phyloP scores from a whole-genome alignment of 2,888 invertebrate species.

The Arge pagana region DNA sequence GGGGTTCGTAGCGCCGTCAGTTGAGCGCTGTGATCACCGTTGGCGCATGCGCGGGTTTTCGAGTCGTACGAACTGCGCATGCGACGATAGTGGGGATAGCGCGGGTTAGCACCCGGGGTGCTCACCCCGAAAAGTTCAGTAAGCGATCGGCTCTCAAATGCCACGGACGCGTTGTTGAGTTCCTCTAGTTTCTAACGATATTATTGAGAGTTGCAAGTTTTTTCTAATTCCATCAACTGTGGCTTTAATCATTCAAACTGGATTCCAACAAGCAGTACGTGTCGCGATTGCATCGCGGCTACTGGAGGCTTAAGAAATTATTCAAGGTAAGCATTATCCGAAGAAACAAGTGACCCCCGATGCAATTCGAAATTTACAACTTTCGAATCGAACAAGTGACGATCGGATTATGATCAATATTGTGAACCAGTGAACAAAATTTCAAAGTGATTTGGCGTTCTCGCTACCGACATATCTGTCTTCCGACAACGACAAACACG shows the following conservation, averaged over 20 bases:
- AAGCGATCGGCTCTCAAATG: slow-evolving; percentile 53
- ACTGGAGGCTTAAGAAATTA: slow-evolving; percentile 56
- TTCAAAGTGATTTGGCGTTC: too few relatives aligned
- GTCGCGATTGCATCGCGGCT: slow-evolving; percentile 59
- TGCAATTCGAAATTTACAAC: too few relatives aligned
- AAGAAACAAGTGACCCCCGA: too few relatives aligned
- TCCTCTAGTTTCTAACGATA: slow-evolving; percentile 21
- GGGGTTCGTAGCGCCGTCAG: slow-evolving; percentile 49
- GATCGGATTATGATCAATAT: too few relatives aligned
- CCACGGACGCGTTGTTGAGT: slow-evolving; percentile 43
- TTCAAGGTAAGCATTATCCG: slow-evolving; percentile 52
- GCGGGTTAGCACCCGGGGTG: slow-evolving; percentile 54
- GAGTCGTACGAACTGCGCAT: slow-evolving; percentile 22
- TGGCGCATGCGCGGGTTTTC: slow-evolving; percentile 36
- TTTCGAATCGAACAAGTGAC: too few relatives aligned
- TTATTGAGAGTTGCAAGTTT: slow-evolving; percentile 27
- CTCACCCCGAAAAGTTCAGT: slow-evolving; percentile 51
- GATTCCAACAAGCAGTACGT: slow-evolving; percentile 58
- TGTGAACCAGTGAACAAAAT: too few relatives aligned
- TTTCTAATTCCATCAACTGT: slow-evolving; percentile 45
- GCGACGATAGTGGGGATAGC: slow-evolving; percentile 42
- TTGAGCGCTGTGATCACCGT: slow-evolving; percentile 35
- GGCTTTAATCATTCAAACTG: slow-evolving; percentile 57
- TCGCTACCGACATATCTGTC: not conserved
- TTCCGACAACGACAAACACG: too few relatives aligned